Conservation (phyloP, 1,140 invertebrate genomes). For the Thaumatotibia leucotreta region DNA sequence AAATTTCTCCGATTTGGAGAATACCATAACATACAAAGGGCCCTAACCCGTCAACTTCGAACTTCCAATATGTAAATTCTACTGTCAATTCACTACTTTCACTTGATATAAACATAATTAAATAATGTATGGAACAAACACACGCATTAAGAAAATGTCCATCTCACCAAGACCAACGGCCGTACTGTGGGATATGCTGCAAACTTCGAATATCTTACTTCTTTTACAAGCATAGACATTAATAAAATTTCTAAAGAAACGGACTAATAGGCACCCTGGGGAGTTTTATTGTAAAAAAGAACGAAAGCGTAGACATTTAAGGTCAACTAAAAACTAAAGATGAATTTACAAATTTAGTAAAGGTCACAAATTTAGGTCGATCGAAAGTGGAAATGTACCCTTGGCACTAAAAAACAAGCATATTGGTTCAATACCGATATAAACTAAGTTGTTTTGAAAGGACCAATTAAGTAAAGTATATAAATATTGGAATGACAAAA, state of each 20-base stretch:
- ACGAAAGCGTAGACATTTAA: not conserved
- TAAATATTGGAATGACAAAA: not conserved
- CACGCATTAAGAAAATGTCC: too few species aligned
- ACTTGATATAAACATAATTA: not conserved
- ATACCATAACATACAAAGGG: not conserved
- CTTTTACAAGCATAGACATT: too few species aligned
- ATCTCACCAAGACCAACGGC: too few species aligned
- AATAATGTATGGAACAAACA: not conserved
- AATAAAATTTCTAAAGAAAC: too few species aligned
- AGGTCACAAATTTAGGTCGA: not conserved
- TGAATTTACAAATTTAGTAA: not conserved
- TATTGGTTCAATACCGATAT: not conserved
- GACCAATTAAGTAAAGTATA: not conserved
- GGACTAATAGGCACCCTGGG: not conserved
- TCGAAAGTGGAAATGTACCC: not conserved
- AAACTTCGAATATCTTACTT: too few species aligned
- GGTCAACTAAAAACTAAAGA: not conserved
- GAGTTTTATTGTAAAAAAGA: not conserved
- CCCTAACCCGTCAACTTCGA: not conserved
- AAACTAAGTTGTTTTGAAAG: not conserved
- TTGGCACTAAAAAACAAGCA: not conserved
- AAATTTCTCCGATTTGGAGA: not conserved
- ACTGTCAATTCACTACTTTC: slow-evolving; percentile 1
- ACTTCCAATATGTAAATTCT: not conserved
- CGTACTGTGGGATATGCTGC: too few species aligned